These are phyloP conservation scores for Hemiscyllium ocellatum DNA, from an alignment of 2,113 vertebrate species.

Conservation along the genomic window DNA sequence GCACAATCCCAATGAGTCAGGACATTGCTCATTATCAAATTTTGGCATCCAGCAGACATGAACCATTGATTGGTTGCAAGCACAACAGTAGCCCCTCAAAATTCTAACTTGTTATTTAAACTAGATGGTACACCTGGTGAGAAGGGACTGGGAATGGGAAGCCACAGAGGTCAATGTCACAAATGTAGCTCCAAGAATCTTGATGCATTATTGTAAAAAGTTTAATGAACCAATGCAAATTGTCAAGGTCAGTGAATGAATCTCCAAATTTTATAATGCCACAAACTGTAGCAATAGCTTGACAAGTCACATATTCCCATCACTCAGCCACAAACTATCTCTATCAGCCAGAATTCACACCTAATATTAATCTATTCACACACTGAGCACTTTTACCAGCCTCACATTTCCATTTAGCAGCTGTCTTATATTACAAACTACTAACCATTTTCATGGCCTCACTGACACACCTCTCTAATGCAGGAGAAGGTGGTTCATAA, in stretches of 20 bases:
- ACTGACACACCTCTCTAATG: neutral
- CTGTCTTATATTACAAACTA: neutral
- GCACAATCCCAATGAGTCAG: no score
- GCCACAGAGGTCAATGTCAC: neutral
- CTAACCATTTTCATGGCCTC: neutral
- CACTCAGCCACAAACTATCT: neutral
- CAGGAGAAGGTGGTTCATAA: neutral
- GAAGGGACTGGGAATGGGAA: neutral
- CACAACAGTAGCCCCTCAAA: neutral
- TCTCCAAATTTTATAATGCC: no score
- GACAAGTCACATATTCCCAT: neutral
- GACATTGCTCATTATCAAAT: neutral
- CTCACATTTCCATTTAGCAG: neutral
- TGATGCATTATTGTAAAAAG: neutral
- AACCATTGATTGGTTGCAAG: neutral
- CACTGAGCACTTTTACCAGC: neutral
- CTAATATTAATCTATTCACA: neutral
- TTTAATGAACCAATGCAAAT: neutral
- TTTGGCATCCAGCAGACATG: neutral
- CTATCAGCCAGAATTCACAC: neutral
- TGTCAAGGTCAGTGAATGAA: no score
- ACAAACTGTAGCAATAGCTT: no score
- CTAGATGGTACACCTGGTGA: neutral
- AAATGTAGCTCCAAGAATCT: neutral
- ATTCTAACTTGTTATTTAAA: neutral